These are phyloP conservation scores for Apodemus speciosus DNA, from an alignment of 2,113 vertebrate species.

Conservation along the genomic window DNA sequence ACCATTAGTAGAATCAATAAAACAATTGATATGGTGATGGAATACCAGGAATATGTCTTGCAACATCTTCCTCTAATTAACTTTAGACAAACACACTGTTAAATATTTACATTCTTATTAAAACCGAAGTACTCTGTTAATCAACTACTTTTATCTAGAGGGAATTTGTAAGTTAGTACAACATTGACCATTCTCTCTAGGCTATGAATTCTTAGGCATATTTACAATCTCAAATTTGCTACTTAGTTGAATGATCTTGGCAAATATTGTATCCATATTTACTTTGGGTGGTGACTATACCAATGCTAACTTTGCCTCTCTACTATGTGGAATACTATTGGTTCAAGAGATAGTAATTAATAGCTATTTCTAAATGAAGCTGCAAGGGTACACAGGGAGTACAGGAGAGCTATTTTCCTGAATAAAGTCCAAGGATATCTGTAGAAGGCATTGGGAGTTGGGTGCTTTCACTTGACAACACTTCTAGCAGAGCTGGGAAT, in stretches of 20 bases:
- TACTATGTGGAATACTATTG: not conserved
- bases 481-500: not conserved
- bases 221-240: not conserved
- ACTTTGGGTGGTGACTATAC: not conserved
- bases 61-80: not conserved
- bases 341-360: not conserved
- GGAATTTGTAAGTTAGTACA: not conserved
- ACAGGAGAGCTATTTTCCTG: not conserved
- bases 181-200: not conserved
- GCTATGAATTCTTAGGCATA: not conserved
- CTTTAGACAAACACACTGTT: not conserved
- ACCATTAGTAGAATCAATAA: not conserved
- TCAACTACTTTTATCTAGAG: not conserved
- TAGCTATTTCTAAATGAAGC: not conserved
- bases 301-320: not conserved
- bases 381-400: fast-evolving
- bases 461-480: fast-evolving
- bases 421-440: not conserved
- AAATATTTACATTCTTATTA: not conserved
- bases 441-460: not conserved
- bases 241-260: not conserved
- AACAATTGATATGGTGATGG: not conserved
- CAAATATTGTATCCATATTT: not conserved
- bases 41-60: not conserved
- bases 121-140: not conserved